A percentile compares a stretch with the other conserved stretches of the same genome.
These are phyloP conservation scores for Seladonia tumulorum DNA, from an alignment of 2,888 invertebrate species.

Conservation along the genomic window DNA sequence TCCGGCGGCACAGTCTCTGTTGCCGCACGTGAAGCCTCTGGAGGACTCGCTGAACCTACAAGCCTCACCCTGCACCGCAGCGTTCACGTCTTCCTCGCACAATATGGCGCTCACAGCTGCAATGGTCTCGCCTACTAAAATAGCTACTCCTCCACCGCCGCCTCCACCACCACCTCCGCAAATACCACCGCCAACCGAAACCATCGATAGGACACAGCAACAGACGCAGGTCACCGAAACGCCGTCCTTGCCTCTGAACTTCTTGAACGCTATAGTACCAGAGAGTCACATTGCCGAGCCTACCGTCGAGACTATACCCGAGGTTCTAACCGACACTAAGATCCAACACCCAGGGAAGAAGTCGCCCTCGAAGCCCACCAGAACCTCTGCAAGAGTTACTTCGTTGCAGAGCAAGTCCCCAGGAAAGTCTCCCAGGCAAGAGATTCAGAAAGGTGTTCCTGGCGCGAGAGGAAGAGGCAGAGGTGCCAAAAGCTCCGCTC, in stretches of 20 bases:
- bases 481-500: slow-evolving; percentile 79
- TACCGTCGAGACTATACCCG: slow-evolving; percentile 54
- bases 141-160: slow-evolving; percentile 81
- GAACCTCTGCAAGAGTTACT: slow-evolving; percentile 88
- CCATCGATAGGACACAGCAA: slow-evolving; percentile 57
- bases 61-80: slow-evolving; percentile 88
- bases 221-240: slow-evolving; percentile 62
- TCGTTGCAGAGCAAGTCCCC: slow-evolving; percentile 88
- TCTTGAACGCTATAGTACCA: slow-evolving; percentile 65
- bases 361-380: slow-evolving; percentile 86
- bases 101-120: slow-evolving; percentile 93
- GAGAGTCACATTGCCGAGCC: slow-evolving; percentile 49
- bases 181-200: slow-evolving; percentile 27
- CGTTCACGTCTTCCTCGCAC: slow-evolving; percentile 93
- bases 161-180: slow-evolving; percentile 81
- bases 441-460: slow-evolving; percentile 70
- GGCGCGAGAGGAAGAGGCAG: slow-evolving; percentile 85
- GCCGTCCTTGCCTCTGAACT: slow-evolving; percentile 67
- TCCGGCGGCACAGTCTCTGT: slow-evolving; percentile 83
- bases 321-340: slow-evolving; percentile 58
- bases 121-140: slow-evolving; percentile 88
- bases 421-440: slow-evolving; percentile 86
- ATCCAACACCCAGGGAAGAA: slow-evolving; percentile 84
- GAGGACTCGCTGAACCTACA: slow-evolving; percentile 85
- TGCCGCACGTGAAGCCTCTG: slow-evolving; percentile 86